These are phyloP conservation scores for Hirundichthys speculiger DNA, from an alignment of 2,113 vertebrate genomes.

Conservation along the genomic window DNA sequence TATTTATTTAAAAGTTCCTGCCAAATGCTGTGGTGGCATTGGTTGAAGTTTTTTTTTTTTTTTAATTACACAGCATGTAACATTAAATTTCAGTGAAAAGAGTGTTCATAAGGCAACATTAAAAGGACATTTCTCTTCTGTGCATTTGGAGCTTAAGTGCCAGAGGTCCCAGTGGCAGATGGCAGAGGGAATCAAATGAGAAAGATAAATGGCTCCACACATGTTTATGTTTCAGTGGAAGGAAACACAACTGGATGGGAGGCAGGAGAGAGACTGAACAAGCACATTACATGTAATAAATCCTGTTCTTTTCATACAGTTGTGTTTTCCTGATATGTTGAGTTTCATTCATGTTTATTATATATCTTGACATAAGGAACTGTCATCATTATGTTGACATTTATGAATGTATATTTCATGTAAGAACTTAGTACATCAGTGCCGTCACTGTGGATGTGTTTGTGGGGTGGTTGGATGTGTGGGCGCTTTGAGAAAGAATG, in stretches of 20 bases:
- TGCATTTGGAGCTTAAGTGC: conserved; percentile 18
- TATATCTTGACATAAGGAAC: no score
- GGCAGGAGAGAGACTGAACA: not conserved
- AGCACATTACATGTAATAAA: conserved; percentile 1
- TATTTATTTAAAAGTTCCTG: not conserved
- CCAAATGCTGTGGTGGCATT: no score
- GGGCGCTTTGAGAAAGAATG: no score
- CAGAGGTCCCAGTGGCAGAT: conserved; percentile 37
- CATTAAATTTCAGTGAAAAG: no score
- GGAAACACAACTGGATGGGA: conserved; percentile 2
- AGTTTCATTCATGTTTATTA: no score
- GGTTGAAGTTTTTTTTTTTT: not conserved
- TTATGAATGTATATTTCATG: no score
- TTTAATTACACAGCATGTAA: no score
- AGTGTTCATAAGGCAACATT: not conserved
- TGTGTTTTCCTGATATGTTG: no score
- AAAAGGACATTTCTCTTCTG: not conserved
- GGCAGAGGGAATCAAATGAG: conserved; percentile 18
- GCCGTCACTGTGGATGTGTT: no score
- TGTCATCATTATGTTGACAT: no score
- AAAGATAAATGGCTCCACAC: conserved; percentile 5
- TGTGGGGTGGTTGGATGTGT: no score
- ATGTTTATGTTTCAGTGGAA: conserved; percentile 29
- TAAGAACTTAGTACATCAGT: not conserved
- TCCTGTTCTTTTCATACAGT: no score